Percentiles rank a stretch among this genome's conserved stretches.
phyloP scores from a whole-genome alignment of 2,113 vertebrate genomes.

The Lutjanus erythropterus region DNA sequence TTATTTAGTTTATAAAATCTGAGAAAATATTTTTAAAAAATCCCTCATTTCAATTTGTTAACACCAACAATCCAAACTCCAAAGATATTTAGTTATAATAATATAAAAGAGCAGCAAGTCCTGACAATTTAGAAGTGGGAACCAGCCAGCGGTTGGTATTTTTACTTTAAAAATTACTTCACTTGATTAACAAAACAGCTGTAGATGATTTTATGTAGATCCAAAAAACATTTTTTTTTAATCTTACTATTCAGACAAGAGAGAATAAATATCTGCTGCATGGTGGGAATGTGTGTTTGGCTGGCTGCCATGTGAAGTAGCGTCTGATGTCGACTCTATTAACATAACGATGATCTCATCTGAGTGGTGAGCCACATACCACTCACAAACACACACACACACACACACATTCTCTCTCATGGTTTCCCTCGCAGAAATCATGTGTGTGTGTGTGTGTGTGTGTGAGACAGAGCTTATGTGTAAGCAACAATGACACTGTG shows the following conservation, averaged over 20 bases:
- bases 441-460: conserved; percentile 10
- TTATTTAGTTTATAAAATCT: neutral
- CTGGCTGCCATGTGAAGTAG: conserved; percentile 52
- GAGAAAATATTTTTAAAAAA: neutral
- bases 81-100: neutral
- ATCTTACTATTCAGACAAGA: neutral
- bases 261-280: conserved; percentile 7
- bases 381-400: neutral
- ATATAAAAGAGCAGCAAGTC: neutral
- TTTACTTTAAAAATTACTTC: neutral
- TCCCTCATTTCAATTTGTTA: too few relatives aligned
- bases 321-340: conserved; percentile 63
- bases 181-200: too few relatives aligned
- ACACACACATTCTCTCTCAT: neutral
- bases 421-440: conserved; percentile 9
- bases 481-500: conserved; percentile 40
- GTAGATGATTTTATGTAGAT: neutral
- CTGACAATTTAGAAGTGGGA: too few relatives aligned
- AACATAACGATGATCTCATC: conserved; percentile 72
- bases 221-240: neutral
- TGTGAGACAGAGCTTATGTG: conserved; percentile 18
- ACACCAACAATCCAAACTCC: too few relatives aligned
- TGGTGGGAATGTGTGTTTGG: conserved; percentile 44
- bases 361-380: conserved; percentile 53
- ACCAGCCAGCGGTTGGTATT: neutral